Evolutionary conservation across 2,113 vertebrate species (phyloP).

Genomic region (Sardina pilchardus): DNA sequence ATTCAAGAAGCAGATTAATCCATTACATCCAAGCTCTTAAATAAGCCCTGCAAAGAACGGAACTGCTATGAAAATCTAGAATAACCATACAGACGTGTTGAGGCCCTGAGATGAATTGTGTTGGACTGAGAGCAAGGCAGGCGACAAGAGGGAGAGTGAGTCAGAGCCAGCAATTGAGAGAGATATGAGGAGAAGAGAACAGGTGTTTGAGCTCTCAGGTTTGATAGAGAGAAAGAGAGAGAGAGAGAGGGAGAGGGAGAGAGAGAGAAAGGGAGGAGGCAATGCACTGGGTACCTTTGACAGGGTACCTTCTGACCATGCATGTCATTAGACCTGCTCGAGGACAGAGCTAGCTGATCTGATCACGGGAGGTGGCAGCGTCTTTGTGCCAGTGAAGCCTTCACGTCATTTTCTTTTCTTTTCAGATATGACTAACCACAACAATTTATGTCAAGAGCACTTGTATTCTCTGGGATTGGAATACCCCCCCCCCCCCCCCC

Average conservation of each 20-base stretch:
- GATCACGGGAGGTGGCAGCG: neutral
- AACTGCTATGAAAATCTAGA: neutral
- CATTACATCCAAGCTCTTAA: neutral
- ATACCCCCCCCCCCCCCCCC: no score
- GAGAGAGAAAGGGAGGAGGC: neutral
- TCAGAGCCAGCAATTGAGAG: conserved; percentile 19
- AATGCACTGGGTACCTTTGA: neutral
- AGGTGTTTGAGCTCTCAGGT: conserved; percentile 48
- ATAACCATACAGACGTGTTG: neutral
- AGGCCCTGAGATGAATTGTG: neutral
- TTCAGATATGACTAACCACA: neutral
- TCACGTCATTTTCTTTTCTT: neutral
- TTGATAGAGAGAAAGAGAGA: neutral
- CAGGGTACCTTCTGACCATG: neutral
- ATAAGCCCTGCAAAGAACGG: neutral
- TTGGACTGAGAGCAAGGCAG: conserved; percentile 6
- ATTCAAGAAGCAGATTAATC: neutral
- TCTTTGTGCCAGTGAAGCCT: neutral
- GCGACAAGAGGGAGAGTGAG: conserved; percentile 10
- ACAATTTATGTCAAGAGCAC: neutral
- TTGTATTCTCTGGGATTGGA: neutral
- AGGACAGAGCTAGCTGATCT: neutral
- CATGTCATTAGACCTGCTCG: neutral
- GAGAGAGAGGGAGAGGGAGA: neutral
- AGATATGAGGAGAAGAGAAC: conserved; percentile 30